phyloP scores from a whole-genome alignment of 2,113 vertebrate species.

The Paradisaea rubra region DNA sequence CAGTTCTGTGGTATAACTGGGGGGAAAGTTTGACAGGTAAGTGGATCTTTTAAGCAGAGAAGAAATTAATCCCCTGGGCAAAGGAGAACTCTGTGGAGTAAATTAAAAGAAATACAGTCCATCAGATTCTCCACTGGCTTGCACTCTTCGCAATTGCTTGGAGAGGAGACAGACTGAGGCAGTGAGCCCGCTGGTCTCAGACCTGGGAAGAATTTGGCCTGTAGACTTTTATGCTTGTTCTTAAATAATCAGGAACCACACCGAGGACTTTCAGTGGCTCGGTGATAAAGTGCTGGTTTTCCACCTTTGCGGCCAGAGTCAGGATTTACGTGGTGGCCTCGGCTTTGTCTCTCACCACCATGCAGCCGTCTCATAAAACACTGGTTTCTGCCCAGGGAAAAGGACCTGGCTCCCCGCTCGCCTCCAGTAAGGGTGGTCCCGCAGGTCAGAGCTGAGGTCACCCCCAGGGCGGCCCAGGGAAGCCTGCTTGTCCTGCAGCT shows the following conservation, averaged over 20 bases:
- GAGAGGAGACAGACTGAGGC: neutral
- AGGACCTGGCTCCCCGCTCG: neutral
- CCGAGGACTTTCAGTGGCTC: neutral
- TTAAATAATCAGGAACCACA: neutral
- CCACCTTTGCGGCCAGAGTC: neutral
- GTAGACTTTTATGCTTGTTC: neutral
- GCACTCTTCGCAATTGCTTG: neutral
- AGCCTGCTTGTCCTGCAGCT: conserved; percentile 3
- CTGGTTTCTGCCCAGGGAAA: neutral
- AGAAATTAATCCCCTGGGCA: neutral
- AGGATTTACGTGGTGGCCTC: neutral
- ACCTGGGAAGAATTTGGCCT: neutral
- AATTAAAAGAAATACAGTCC: neutral
- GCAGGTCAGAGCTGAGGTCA: conserved; percentile 49
- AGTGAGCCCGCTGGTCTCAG: neutral
- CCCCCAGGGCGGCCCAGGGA: neutral
- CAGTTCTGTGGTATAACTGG: neutral
- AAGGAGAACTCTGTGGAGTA: neutral
- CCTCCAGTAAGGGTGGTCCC: conserved; percentile 22
- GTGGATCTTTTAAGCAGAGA: neutral
- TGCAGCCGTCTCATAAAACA: conserved; percentile 10
- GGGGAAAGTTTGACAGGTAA: conserved; percentile 15
- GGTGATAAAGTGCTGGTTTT: neutral
- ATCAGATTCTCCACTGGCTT: neutral
- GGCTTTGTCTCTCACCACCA: neutral